Base-by-base conservation (phyloP, 2,888 invertebrate genomes). In the Tolmerus cingulatus region DNA sequence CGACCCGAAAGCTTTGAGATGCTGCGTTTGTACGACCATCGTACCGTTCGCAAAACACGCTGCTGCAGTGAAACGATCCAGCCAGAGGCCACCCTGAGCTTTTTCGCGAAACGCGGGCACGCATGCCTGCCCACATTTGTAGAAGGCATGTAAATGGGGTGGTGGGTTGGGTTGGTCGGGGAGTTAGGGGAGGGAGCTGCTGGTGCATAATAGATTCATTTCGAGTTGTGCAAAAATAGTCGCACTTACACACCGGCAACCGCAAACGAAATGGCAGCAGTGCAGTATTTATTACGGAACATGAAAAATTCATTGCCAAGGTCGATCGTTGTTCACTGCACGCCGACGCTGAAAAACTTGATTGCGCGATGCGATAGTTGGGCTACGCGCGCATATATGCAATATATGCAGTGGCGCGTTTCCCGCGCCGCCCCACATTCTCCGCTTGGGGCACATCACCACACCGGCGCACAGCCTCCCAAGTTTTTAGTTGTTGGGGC, bases 241-340 rank as follows among this genome's bases (percentile, higher is more conserved):
- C 7, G 46, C 55, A 77, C 86, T 51, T 34, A 86, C 77, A 86
- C 77, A 30, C 12, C 86, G 40, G 27, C 14, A 8, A 8, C 51
- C 16, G 5, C 51, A n/a, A 51, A n/a, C 1, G n/a, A 5, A 4
- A 2, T 5, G n/a, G n/a, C 14, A 14, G 46, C 37, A 7, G 77
- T 51, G 34, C 77, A 57, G 37, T 77, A 57, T 57, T 66, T 76
- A 78, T 34, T 78, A 78, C 86, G 86, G 88, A 89, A 88, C 89
- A 88, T 88, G 89, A 89, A 89, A 89, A 89, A 88, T 89, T 90
- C 90, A 90, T 88, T 90, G 89, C 89, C 90, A 90, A 90, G 90
- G 90, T 90, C 89, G 89, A 89, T 51, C 87, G 87, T 88, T 89
- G 87, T 88, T 78, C 78, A 86, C 40, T 55, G 40, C 77, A 86